Percentiles rank a stretch among this genome's conserved stretches.
phyloP scores from a whole-genome alignment of 2,797 vertebrate genomes.

The Apogon talboti region DNA sequence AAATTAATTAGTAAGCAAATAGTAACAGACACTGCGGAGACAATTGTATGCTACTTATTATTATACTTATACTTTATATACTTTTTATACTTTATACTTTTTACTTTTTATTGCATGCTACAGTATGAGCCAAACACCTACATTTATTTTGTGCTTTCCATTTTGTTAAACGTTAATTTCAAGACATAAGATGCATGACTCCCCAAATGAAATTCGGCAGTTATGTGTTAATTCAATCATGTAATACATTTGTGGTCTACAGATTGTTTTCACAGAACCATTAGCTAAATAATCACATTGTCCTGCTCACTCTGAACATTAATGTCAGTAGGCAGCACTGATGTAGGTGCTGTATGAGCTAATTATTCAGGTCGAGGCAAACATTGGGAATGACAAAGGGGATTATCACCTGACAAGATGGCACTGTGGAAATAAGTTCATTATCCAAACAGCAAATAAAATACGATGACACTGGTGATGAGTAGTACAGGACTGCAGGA shows the following conservation, averaged over 20 bases:
- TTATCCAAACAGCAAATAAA: slow-evolving; percentile 37
- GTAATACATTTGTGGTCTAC: not conserved
- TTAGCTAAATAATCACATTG: slow-evolving; percentile 1
- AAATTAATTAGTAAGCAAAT: too few relatives aligned
- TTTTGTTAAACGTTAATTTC: too few relatives aligned
- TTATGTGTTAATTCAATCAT: not conserved
- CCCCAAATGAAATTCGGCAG: too few relatives aligned
- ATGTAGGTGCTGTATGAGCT: slow-evolving; percentile 12
- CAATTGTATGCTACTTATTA: too few relatives aligned
- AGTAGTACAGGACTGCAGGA: not conserved
- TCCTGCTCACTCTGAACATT: not conserved
- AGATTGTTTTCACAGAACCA: not conserved
- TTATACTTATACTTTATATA: too few relatives aligned
- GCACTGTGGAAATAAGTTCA: slow-evolving; percentile 48
- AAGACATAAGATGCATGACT: too few relatives aligned
- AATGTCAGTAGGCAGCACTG: not conserved
- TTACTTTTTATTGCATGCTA: too few relatives aligned
- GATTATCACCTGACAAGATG: slow-evolving; percentile 43
- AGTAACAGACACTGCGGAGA: too few relatives aligned
- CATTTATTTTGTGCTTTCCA: too few relatives aligned
- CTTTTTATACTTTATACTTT: too few relatives aligned
- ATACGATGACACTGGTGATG: too few relatives aligned
- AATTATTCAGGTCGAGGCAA: slow-evolving; percentile 48
- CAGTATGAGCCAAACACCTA: too few relatives aligned
- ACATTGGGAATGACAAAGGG: slow-evolving; percentile 42